Evolutionary conservation across 2,888 invertebrate species (phyloP), one percentile per base, ranked within the genome.

Genomic region (Agelastica alni): DNA sequence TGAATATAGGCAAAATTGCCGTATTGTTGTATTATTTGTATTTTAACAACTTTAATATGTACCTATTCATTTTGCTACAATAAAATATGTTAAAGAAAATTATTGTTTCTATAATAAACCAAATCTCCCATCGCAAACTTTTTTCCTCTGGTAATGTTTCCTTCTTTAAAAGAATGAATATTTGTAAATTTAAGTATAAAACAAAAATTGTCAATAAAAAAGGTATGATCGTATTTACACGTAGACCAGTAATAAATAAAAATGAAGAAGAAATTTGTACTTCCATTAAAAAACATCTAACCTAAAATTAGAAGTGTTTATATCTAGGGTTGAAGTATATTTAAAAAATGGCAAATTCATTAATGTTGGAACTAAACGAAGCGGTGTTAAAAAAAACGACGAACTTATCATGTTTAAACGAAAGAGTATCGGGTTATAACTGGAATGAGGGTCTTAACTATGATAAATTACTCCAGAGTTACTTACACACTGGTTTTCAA

Each of bases 381-480:
- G 70, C 70, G 20, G 65, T 75, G 48, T 59, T 75, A 44, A 67
- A 70, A 52, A 74, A 71, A 65, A 72, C 73, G 1, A 65, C 59
- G 32, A 68, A 71, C 49, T 59, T 56, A 9, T 62, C 71, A 2
- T 62, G 69, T 49, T 57, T 77, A 45, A 72, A 66, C 55, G 69
- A 75, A 64, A 80, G 78, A 49, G 90, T 93, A 0, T 75, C 81
- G 60, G 98, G 97, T 3, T 98, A 96, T 76, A 93, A 99, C 72
- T 99, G 95, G 85, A 94, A 94, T 74, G 79, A 85, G 63, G 91
- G 96, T 37, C 78, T 96, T 4, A 85, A 98, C 75, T 96, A 95
- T 75, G 85, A 89, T 60, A 85, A 86, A 68, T 77, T 99, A 48
- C 81, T 99, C 34, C 81, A 88, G 60, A 87, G 89, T 18, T 99